These are phyloP conservation scores for Ranitomeya variabilis DNA, from an alignment of 2,113 vertebrate species.

Conservation along the genomic window DNA sequence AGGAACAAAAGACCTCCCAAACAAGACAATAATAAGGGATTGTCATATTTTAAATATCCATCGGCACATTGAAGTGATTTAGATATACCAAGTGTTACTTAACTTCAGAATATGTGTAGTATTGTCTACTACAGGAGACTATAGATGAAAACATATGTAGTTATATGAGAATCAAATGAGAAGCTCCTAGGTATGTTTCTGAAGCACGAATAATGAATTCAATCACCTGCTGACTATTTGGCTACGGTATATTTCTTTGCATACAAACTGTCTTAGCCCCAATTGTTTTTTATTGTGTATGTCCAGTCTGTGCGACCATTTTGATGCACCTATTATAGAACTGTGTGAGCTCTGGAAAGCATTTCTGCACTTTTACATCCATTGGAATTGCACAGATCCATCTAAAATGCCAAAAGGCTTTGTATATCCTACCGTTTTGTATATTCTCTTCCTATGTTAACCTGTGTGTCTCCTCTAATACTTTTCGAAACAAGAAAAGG, in stretches of 20 bases:
- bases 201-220: neutral
- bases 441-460: neutral
- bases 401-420: neutral
- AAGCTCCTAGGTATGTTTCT: neutral
- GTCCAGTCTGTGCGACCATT: neutral
- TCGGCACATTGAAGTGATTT: neutral
- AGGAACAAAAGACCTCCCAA: neutral
- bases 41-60: slow-evolving; percentile 3
- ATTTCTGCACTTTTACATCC: neutral
- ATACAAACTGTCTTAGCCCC: neutral
- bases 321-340: neutral
- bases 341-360: neutral
- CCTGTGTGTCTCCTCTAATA: neutral
- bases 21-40: neutral
- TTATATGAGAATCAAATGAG: neutral
- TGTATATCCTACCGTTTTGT: neutral
- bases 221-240: neutral
- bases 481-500: neutral
- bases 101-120: neutral
- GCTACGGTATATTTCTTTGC: neutral
- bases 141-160: neutral
- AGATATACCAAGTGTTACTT: neutral
- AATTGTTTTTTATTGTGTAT: neutral
- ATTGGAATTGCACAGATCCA: neutral
- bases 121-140: neutral